phyloP scores from a whole-genome alignment of 2,888 invertebrate genomes.

The Eumerus sabulonum region DNA sequence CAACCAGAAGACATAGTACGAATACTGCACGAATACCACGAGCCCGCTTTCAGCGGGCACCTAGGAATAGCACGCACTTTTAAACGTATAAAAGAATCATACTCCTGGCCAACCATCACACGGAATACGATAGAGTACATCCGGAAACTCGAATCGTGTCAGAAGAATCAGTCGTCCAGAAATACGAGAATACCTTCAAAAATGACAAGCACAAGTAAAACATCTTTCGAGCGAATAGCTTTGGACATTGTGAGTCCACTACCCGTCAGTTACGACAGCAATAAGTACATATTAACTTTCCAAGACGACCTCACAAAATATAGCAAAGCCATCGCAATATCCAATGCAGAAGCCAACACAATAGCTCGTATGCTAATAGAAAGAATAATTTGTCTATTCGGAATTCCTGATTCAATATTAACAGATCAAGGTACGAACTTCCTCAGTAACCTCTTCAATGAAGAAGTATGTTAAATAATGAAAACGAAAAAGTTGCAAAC shows the following conservation, averaged over 20 bases:
- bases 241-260: slow-evolving; percentile 16
- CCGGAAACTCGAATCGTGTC: slow-evolving; percentile 1
- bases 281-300: slow-evolving; percentile 5
- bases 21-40: slow-evolving; percentile 37
- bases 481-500: slow-evolving; percentile 1
- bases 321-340: background rate
- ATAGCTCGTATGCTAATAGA: slow-evolving; percentile 4
- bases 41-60: slow-evolving; percentile 12
- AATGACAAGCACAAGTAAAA: slow-evolving; percentile 2
- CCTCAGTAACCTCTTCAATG: slow-evolving; percentile 5
- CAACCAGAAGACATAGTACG: slow-evolving; percentile 64
- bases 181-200: background rate
- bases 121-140: slow-evolving; percentile 7
- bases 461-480: slow-evolving; percentile 1
- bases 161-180: background rate
- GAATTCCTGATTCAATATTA: slow-evolving; percentile 27
- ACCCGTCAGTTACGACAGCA: slow-evolving; percentile 2
- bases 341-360: slow-evolving; percentile 1
- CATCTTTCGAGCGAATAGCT: slow-evolving; percentile 5
- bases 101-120: background rate
- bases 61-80: slow-evolving; percentile 2
- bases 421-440: slow-evolving; percentile 45
- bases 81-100: background rate
- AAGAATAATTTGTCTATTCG: slow-evolving; percentile 20
- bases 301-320: slow-evolving; percentile 18